These are phyloP conservation scores for Isurus oxyrinchus DNA, from an alignment of 2,113 vertebrate genomes.

Conservation along the genomic window DNA sequence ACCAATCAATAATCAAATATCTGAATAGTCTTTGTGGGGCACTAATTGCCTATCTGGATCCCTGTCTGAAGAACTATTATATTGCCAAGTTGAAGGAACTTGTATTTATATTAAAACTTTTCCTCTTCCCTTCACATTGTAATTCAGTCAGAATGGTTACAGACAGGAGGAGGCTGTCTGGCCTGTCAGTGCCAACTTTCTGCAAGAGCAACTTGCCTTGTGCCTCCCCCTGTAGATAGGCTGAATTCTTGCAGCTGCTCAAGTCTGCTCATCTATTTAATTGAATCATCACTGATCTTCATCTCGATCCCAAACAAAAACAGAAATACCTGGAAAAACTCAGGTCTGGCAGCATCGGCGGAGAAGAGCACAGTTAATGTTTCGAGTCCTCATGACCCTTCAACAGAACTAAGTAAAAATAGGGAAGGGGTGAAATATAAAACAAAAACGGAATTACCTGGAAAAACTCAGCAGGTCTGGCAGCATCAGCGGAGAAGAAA, in stretches of 20 bases:
- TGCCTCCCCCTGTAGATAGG: neutral
- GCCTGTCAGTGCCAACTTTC: neutral
- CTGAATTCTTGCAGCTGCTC: neutral
- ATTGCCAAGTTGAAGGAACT: neutral
- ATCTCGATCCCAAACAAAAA: neutral
- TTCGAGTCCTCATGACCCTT: too few relatives aligned
- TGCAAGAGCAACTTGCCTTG: neutral
- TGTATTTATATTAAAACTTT: neutral
- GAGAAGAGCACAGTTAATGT: too few relatives aligned
- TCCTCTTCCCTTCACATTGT: neutral
- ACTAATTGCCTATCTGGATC: neutral
- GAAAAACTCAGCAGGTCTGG: too few relatives aligned
- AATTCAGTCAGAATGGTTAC: neutral
- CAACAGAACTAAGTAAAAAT: too few relatives aligned
- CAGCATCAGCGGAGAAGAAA: too few relatives aligned
- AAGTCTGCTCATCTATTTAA: neutral
- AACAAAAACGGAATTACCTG: too few relatives aligned
- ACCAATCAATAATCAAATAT: neutral
- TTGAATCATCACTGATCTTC: neutral
- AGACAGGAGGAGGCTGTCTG: neutral
- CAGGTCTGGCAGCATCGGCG: too few relatives aligned
- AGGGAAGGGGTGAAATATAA: too few relatives aligned
- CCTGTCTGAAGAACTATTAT: neutral
- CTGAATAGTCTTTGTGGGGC: neutral
- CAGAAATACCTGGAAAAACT: too few relatives aligned